Evolutionary conservation across 2,797 vertebrate species (phyloP), one percentile per base, ranked within the genome.

Genomic region (Pangasius djambal): DNA sequence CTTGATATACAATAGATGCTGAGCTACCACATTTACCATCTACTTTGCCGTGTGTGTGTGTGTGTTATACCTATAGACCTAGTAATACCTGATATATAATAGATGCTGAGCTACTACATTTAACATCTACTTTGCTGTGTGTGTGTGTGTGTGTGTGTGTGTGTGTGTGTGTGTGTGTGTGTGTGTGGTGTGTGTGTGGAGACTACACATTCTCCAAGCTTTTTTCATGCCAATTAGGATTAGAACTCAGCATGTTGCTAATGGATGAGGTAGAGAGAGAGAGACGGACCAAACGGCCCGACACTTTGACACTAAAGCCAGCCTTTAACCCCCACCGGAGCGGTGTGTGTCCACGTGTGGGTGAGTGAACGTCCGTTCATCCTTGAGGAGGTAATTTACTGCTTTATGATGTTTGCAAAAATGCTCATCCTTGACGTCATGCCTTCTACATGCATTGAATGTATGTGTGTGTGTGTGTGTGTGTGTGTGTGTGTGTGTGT

Each of bases 191-290:
- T 83, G 75, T 86, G 74, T 78, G 86, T 75, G 89, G 79, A 15
- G 88, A 92, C 88, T 92, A 91, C 91, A 91, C 90, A 90, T 91
- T 88, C 86, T 91, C 83, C 50, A 78, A 89, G 67, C 74, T 85
- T 92, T 90, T 96, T 96, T 95, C 95, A 96, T 96, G 95, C 96
- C 96, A 96, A 96, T 96, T 95, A 96, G 96, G 96, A 96, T 96
- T 97, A 97, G 94, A 95, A 93, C 95, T 91, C 96, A 96, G 95
- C 96, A 95, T 95, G 96, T 91, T 91, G 91, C 95, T 96, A 96
- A 97, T 96, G 96, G 95, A 95, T 88, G 88, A 77, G 83, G 74
- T 87, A 87, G 61, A 83, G 61, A 83, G 74, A 79, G 86, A 85
- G 90, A 89, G 88, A 91, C 87, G 70, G 83, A 88, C 85, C 88